Base-by-base conservation (phyloP, 2,113 vertebrate genomes). In the Tor tambroides region DNA sequence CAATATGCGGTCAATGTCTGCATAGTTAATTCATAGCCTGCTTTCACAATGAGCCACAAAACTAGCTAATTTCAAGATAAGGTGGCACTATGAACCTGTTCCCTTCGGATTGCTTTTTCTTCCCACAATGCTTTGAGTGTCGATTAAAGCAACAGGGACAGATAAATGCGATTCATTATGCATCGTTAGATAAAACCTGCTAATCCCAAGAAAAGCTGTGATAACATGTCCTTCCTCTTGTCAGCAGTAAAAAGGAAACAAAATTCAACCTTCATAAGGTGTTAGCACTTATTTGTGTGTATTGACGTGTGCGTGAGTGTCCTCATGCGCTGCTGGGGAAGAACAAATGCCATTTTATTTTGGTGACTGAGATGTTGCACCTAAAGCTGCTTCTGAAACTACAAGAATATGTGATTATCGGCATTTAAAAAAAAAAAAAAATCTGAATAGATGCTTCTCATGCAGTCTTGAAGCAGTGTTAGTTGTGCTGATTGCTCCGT, bases 121-220 rank as follows among this genome's bases (percentile, higher is more conserved):
- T 61, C 46, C 41, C 77, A 32, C 65, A 43, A 61, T 81, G 85
- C 85, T 81, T 69, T 80, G 85, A 80, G 85, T 80, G 61, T 78
- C 76, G 46, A 86, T 80, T 86, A 63, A 82, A 87, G 67, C 67
- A 79, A 87, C 69, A 78, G 65, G 76, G 85, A 69, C 85, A 54
- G 85, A 86, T 86, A 81, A 54, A 46, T 61, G 51, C 56, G 67
- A 46, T 61, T 86, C 78, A 75, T 83, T 83, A 87, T 75, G 38
- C 86, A 87, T 80, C 71, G 23, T 30, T 63, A 82, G 79, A 87
- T 79, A 87, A 87, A 86, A 43, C 38, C 85, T 19, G 17, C 86
- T 87, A 83, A 87, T 87, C 86, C 69, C 23, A 54, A 59, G 56
- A 43, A 81, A 74, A 87, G 80, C 41, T 51, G 69, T 26, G 86